phyloP scores from a whole-genome alignment of 2,113 vertebrate species.

The Petrocephalus zakoni region DNA sequence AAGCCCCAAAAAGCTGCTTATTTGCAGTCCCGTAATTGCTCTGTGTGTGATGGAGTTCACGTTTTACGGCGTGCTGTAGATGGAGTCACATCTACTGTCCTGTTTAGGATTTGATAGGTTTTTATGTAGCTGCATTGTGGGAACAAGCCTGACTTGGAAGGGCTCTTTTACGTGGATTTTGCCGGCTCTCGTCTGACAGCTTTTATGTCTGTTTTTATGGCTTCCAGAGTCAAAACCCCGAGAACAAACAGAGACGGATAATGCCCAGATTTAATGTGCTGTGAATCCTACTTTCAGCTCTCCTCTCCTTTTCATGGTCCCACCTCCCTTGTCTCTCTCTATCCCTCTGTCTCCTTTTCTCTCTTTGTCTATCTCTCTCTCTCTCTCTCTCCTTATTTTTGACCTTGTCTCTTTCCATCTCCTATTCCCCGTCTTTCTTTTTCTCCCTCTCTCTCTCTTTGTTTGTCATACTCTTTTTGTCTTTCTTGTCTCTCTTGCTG shows the following conservation, averaged over 20 bases:
- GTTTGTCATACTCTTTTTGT: no score
- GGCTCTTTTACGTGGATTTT: not conserved
- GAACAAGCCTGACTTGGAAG: not conserved
- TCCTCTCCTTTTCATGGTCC: not conserved
- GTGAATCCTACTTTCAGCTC: not conserved
- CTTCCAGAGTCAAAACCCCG: not conserved
- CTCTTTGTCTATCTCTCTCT: not conserved
- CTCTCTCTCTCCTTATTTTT: not conserved
- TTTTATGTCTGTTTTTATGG: constrained; percentile 16
- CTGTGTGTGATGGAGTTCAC: not conserved
- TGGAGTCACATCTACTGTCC: not conserved
- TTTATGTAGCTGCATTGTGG: not conserved
- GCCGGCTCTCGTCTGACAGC: not conserved
- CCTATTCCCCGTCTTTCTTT: not conserved
- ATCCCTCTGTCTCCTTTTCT: no score
- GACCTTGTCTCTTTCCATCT: no score
- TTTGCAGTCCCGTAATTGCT: not conserved
- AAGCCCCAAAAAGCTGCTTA: not conserved
- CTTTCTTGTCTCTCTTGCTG: no score
- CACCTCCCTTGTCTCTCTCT: not conserved
- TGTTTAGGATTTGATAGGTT: not conserved
- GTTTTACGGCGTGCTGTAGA: not conserved
- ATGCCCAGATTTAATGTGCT: not conserved
- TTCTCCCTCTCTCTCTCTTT: not conserved
- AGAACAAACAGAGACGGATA: constrained; percentile 11